phyloP scores from a whole-genome alignment of 2,797 vertebrate species.

The Erpetoichthys calabaricus region DNA sequence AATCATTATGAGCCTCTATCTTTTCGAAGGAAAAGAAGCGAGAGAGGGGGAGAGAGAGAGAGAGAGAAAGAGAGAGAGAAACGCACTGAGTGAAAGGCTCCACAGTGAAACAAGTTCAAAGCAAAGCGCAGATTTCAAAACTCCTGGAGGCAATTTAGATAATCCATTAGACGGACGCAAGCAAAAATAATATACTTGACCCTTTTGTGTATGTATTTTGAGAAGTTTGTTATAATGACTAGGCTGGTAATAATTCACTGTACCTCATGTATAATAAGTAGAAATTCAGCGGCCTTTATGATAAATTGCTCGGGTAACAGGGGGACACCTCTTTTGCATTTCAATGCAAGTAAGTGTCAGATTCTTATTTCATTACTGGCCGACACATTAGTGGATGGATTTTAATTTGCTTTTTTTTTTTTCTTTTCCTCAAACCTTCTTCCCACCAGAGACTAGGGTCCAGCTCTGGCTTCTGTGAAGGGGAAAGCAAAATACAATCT shows the following conservation, averaged over 20 bases:
- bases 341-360: conserved; percentile 81
- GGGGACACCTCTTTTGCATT: conserved; percentile 91
- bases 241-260: conserved; percentile 76
- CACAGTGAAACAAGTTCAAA: conserved; percentile 44
- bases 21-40: conserved; percentile 23
- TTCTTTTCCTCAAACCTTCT: conserved; percentile 18
- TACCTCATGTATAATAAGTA: conserved; percentile 90
- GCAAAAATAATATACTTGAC: conserved; percentile 69
- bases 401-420: conserved; percentile 72
- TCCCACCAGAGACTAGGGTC: conserved; percentile 51
- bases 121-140: conserved; percentile 51
- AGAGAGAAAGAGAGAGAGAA: conserved; percentile 39
- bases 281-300: conserved; percentile 72
- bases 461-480: conserved; percentile 25
- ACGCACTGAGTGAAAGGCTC: conserved; percentile 27
- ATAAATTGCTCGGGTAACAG: conserved; percentile 82
- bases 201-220: conserved; percentile 67
- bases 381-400: conserved; percentile 82
- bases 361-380: conserved; percentile 87
- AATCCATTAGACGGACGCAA: conserved; percentile 49
- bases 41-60: conserved; percentile 12
- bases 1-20: conserved; percentile 26
- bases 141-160: conserved; percentile 57
- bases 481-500: conserved; percentile 7
- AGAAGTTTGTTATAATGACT: conserved; percentile 72